phyloP scores from a whole-genome alignment of 2,888 invertebrate species.

The Cordilura impudica region DNA sequence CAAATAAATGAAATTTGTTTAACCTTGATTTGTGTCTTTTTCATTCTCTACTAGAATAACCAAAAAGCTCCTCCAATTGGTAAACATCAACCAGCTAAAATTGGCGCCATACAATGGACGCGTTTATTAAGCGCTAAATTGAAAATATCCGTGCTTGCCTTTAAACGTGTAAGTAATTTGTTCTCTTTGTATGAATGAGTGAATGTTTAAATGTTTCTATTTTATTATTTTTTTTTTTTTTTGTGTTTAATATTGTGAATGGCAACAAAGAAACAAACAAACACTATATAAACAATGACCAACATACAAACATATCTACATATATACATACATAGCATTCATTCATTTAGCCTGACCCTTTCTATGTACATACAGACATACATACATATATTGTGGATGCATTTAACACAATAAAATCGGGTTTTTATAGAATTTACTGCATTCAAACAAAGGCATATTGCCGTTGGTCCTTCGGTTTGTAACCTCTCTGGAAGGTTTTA shows the following conservation, averaged over 20 bases:
- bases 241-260: not conserved
- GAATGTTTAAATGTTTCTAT: not conserved
- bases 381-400: conserved; percentile 15
- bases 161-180: conserved; percentile 81
- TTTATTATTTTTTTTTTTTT: too few species aligned
- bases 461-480: too few species aligned
- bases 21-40: conserved; percentile 25
- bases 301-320: not conserved
- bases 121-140: conserved; percentile 87
- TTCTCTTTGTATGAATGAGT: not conserved
- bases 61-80: conserved; percentile 79
- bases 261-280: not conserved
- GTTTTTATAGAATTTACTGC: not conserved
- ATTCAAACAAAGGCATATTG: too few species aligned
- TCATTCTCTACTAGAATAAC: conserved; percentile 64
- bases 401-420: conserved; percentile 21
- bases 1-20: conserved; percentile 1
- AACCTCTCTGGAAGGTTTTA: too few species aligned
- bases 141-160: conserved; percentile 88
- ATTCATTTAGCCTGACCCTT: conserved; percentile 3
- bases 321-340: not conserved
- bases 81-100: conserved; percentile 87
- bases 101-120: conserved; percentile 92
- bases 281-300: not conserved
- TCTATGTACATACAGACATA: too few species aligned